Evolutionary conservation across 2,113 vertebrate genomes (phyloP).

Genomic region (Galbula dea): DNA sequence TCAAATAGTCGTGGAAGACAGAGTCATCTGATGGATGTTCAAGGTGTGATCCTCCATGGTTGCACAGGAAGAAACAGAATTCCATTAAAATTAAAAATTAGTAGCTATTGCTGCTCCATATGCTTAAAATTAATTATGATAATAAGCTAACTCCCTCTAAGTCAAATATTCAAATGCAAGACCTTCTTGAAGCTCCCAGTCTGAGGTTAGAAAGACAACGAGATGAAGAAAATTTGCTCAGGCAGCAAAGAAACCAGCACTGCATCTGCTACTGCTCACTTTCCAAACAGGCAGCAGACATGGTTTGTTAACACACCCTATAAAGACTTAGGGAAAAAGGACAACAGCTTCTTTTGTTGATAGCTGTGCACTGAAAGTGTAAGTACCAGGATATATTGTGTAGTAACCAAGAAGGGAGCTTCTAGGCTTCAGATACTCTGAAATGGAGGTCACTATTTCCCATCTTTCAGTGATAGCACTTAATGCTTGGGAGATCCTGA

Average conservation of each 20-base stretch:
- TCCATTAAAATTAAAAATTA: background rate
- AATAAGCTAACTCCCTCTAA: background rate
- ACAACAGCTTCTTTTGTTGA: background rate
- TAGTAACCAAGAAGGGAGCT: background rate
- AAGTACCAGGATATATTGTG: rapidly evolving
- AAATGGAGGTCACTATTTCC: background rate
- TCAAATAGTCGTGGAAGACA: rapidly evolving
- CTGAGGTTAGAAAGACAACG: background rate
- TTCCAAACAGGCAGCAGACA: background rate
- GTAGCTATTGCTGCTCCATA: background rate
- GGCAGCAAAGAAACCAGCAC: background rate
- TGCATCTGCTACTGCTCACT: background rate
- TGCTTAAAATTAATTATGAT: background rate
- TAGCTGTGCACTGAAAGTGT: background rate
- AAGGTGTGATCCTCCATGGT: background rate
- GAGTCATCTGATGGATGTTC: rapidly evolving
- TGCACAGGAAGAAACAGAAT: background rate
- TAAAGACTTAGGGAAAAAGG: background rate
- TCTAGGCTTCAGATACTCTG: background rate
- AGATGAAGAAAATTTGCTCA: background rate
- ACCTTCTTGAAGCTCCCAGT: background rate
- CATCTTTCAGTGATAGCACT: background rate
- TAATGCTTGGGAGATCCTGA: background rate
- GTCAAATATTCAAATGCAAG: background rate
- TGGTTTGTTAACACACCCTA: background rate